Conservation (phyloP, 2,797 vertebrate genomes). For the Tragopan temminckii region DNA sequence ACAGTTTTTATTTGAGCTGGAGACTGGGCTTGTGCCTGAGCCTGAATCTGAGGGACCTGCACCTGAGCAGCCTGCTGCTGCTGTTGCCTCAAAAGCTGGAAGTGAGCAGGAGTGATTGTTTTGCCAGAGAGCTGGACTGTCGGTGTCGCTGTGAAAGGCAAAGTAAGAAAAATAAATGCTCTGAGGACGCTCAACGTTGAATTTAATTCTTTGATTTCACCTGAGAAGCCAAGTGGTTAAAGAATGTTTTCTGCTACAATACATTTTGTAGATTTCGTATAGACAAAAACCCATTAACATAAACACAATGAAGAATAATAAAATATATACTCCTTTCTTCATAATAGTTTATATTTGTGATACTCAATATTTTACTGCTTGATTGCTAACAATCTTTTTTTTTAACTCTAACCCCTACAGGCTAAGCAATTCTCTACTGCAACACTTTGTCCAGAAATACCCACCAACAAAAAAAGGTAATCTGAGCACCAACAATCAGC, state of each 20-base stretch:
- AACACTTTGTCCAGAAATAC: background rate
- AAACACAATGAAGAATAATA: background rate
- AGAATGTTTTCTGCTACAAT: background rate
- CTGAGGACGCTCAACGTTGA: background rate
- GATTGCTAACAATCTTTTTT: background rate
- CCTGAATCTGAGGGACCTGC: constrained; percentile 84
- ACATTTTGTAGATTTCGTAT: background rate
- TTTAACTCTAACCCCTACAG: background rate
- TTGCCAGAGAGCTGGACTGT: constrained; percentile 86
- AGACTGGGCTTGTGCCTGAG: constrained; percentile 81
- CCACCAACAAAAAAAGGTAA: background rate
- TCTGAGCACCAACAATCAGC: background rate
- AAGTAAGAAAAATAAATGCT: background rate
- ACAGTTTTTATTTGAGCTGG: constrained; percentile 89
- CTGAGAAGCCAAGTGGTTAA: background rate
- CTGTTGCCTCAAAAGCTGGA: constrained; percentile 81
- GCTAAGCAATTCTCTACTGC: background rate
- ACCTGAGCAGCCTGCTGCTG: constrained; percentile 90
- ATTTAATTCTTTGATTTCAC: background rate
- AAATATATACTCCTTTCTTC: background rate
- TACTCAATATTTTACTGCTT: background rate
- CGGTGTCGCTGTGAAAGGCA: constrained; percentile 62
- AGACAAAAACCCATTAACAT: background rate
- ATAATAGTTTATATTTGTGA: background rate
- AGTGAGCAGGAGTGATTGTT: constrained; percentile 84